Base-by-base conservation (phyloP, 2,888 invertebrate species). In the Rotaria sp. region DNA sequence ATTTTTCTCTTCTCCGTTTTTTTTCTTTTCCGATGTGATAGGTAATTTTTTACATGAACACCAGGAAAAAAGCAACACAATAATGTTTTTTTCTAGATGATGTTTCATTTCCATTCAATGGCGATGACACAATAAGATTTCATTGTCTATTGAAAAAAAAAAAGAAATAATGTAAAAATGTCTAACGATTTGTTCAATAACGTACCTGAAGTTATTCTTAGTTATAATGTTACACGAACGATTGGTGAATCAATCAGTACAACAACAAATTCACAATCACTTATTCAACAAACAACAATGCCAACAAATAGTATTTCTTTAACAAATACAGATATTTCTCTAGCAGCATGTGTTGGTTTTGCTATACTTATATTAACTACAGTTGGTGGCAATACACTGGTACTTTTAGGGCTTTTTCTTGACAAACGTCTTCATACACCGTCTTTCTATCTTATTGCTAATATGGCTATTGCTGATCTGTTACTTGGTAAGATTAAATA, bases 381-480 rank as follows among this genome's bases (percentile, higher is more conserved):
- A 15, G 91, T 93, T 55, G 89, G 90, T 84, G 93, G 93, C 11
- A 93, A 93, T 88, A 89, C 92, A n/a, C 89, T 93, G n/a, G 92
- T 93, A 26, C 90, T 93, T 48, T 88, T 92, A 84, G 92, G 92
- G 0, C 92, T 93, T 7, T 90, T 90, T 87, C 89, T 91, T 84
- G 91, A 92, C 87, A 89, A 91, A 18, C 91, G 92, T 88, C 90
- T 93, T 85, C 89, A 92, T 48, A 91, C 91, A 84, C 93, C 94
- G 0, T 93, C 94, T 7, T 94, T 94, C 89, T 93, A 93, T 88
- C 93, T 94, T 87, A 93, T 94, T n/a, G 93, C 93, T 3, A 94
- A 94, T 88, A 90, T 94, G 87, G 94, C 94, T 0, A 91, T 93
- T 0, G 94, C 94, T 3, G 94, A 94, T 89, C 90, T 94, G 48